Base-by-base conservation (phyloP, 1,140 invertebrate genomes). In the Pectinophora gossypiella region DNA sequence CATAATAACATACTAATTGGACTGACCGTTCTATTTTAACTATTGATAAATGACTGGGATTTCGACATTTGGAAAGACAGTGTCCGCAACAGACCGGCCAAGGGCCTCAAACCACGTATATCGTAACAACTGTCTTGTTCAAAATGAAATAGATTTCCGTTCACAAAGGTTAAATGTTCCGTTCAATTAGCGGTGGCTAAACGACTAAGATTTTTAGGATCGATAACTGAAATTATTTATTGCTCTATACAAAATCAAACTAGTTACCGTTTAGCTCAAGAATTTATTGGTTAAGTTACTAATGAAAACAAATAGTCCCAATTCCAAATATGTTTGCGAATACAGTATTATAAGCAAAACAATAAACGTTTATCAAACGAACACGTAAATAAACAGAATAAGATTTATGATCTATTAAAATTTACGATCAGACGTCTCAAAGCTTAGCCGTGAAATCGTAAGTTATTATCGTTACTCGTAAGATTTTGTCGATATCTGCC, bases 371-470 rank as follows among this genome's bases (percentile, higher is more conserved):
- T 3, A 38, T n/a, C 48, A 19, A 21, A 19, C 47, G 54, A 68
- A 64, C 58, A 57, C 65, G 66, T 68, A 72, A 69, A 73, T 63
- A 73, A 72, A 56, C 21, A 48, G 54, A 58, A 68, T 68, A 50
- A 56, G 61, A 76, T 76, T 73, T 76, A 76, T 61, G 57, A 62
- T 59, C 67, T 61, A 68, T 76, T 68, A 73, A 66, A n/a, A 66
- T 74, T 74, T 71, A 72, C 67, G 62, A 65, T 50, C 49, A n/a
- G 55, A 51, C 69, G 60, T 70, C 64, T 61, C 58, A 51, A 52
- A 52, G 54, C 42, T 27, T 10, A n/a, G n/a, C n/a, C 51, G 48
- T 59, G 50, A 63, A 61, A 53, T 52, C 48, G 40, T 53, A 51
- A 60, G 27, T 64, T 60, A 49, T 48, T 47, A 40, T 53, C 32